A percentile compares a stretch with the other conserved stretches of the same genome.
phyloP scores from a whole-genome alignment of 2,113 vertebrate genomes.

The Dromas ardeola region DNA sequence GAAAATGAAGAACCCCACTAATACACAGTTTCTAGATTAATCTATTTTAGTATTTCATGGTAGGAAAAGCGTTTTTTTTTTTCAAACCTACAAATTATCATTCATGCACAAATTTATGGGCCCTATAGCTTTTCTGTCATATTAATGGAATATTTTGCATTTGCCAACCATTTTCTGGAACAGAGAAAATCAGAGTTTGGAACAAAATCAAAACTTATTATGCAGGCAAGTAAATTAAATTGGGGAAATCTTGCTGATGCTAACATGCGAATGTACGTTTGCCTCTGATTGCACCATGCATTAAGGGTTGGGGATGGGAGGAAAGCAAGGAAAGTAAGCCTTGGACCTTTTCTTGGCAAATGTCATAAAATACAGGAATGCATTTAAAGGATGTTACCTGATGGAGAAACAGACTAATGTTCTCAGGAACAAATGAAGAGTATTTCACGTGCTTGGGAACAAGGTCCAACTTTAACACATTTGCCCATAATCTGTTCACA shows the following conservation, averaged over 20 bases:
- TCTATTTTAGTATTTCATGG: background rate
- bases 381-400: background rate
- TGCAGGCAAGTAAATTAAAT: background rate
- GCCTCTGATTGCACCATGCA: too few species aligned
- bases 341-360: background rate
- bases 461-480: background rate
- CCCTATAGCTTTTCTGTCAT: background rate
- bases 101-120: background rate
- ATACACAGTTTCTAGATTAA: background rate
- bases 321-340: background rate
- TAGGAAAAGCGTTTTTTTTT: background rate
- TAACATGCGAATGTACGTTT: background rate
- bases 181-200: background rate
- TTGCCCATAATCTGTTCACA: background rate
- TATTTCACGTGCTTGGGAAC: background rate
- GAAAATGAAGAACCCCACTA: background rate
- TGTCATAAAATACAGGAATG: background rate
- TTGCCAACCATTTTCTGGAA: background rate
- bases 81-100: background rate
- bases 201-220: background rate
- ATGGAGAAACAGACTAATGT: background rate
- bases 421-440: background rate
- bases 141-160: background rate
- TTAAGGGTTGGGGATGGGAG: background rate
- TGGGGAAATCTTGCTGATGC: background rate